Percentiles rank a stretch among this genome's conserved stretches.
Conservation (phyloP, 2,113 vertebrate genomes). For the Calyptommatus sinebrachiatus region DNA sequence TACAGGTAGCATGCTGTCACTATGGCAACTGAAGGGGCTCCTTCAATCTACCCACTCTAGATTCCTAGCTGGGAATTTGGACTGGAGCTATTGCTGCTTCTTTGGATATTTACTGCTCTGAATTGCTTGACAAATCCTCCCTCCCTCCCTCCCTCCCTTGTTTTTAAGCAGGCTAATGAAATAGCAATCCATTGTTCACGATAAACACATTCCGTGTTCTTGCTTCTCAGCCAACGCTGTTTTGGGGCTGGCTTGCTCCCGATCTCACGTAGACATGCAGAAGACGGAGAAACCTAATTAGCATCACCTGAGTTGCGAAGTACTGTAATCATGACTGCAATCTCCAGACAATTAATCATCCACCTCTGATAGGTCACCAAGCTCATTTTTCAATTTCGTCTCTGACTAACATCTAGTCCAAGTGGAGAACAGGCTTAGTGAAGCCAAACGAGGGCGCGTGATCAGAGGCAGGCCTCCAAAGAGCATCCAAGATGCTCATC, state of each 20-base stretch:
- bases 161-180: background rate
- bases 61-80: background rate
- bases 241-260: background rate
- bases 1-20: background rate
- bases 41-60: background rate
- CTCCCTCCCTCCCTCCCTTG: background rate
- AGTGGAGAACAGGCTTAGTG: background rate
- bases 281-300: slow-evolving; percentile 44
- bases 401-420: background rate
- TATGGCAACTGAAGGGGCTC: background rate
- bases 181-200: background rate
- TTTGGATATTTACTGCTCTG: background rate
- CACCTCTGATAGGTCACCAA: slow-evolving; percentile 17
- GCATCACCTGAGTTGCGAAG: slow-evolving; percentile 22
- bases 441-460: background rate
- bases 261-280: accelerated
- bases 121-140: accelerated
- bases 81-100: background rate
- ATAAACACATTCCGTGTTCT: background rate
- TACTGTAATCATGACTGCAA: slow-evolving; percentile 34
- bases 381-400: slow-evolving; percentile 23
- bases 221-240: accelerated
- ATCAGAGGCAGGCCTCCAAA: slow-evolving; percentile 7
- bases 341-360: slow-evolving; percentile 48
- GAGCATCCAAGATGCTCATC: background rate